These are phyloP conservation scores for Papilio polytes DNA, from an alignment of 1,140 invertebrate genomes.

Conservation along the genomic window DNA sequence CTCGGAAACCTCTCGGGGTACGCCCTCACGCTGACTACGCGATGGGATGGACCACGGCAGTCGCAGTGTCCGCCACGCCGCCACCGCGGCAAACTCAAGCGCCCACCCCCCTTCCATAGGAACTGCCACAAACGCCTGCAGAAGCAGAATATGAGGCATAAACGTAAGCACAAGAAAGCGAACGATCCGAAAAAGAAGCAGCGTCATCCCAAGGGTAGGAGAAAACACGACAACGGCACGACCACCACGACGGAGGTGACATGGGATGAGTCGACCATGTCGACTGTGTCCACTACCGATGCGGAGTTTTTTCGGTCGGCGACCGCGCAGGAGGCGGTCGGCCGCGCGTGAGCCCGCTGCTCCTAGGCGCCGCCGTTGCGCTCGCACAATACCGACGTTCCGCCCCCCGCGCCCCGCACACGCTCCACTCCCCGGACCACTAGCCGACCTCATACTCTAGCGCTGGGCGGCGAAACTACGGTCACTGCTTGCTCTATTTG, in stretches of 20 bases:
- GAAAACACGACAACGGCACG: constrained; percentile 76
- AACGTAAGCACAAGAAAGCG: constrained; percentile 78
- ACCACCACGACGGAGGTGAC: constrained; percentile 72
- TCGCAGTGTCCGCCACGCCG: constrained; percentile 65
- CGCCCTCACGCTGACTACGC: constrained; percentile 87
- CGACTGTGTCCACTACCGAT: constrained; percentile 77
- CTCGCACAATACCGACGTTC: constrained; percentile 77
- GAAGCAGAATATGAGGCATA: constrained; percentile 73
- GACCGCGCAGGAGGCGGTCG: constrained; percentile 80
- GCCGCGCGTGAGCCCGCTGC: constrained; percentile 74
- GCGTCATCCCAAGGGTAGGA: constrained; percentile 72
- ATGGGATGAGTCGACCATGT: constrained; percentile 78
- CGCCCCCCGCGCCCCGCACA: constrained; percentile 47
- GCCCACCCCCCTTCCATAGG: constrained; percentile 70
- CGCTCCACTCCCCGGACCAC: constrained; percentile 1
- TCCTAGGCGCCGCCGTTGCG: constrained; percentile 75
- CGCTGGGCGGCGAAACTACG: background rate
- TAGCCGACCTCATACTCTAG: constrained; percentile 10
- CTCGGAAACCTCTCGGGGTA: constrained; percentile 90
- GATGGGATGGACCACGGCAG: constrained; percentile 79
- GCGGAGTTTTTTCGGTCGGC: constrained; percentile 83
- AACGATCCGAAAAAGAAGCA: constrained; percentile 77
- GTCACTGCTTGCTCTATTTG: background rate
- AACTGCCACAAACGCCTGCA: constrained; percentile 70
- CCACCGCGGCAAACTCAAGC: constrained; percentile 71